Percentiles rank a stretch among this genome's conserved stretches.
phyloP scores from a whole-genome alignment of 2,888 invertebrate species.

The Aspidapion aeneum region DNA sequence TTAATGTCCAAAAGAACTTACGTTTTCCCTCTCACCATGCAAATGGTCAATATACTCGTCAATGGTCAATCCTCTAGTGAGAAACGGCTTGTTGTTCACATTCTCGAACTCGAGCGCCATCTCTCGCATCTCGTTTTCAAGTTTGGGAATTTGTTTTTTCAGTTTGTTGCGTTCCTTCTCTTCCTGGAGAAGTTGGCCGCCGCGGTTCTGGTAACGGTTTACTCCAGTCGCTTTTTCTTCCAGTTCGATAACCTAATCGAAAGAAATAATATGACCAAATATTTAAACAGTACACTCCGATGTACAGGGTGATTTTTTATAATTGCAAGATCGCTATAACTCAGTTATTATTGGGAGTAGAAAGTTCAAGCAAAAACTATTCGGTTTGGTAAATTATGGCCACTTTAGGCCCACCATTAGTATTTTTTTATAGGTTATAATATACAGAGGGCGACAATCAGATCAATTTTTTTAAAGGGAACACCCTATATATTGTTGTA shows the following conservation, averaged over 20 bases:
- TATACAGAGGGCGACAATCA: no score
- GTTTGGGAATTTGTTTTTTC: conserved; percentile 66
- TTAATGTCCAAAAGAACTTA: no score
- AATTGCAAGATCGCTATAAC: no score
- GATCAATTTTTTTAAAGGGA: no score
- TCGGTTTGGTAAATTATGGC: no score
- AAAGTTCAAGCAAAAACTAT: no score
- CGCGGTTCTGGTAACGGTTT: conserved; percentile 80
- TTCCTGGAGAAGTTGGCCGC: conserved; percentile 80
- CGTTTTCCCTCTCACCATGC: conserved; percentile 59
- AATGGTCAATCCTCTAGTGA: conserved; percentile 61
- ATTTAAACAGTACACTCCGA: no score
- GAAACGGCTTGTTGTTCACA: conserved; percentile 54
- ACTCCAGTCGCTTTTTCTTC: conserved; percentile 76
- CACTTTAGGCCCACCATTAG: no score
- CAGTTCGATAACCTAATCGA: conserved; percentile 61
- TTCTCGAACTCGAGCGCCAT: conserved; percentile 52
- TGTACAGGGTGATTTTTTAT: no score
- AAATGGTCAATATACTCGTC: conserved; percentile 58
- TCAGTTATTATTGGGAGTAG: no score
- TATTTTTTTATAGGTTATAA: no score
- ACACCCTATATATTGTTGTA: no score
- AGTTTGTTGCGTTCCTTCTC: conserved; percentile 83
- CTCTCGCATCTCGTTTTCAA: conserved; percentile 62
- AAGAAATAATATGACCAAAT: background rate